phyloP scores from a whole-genome alignment of 2,888 invertebrate genomes.

The Caradrina clavipalpis region DNA sequence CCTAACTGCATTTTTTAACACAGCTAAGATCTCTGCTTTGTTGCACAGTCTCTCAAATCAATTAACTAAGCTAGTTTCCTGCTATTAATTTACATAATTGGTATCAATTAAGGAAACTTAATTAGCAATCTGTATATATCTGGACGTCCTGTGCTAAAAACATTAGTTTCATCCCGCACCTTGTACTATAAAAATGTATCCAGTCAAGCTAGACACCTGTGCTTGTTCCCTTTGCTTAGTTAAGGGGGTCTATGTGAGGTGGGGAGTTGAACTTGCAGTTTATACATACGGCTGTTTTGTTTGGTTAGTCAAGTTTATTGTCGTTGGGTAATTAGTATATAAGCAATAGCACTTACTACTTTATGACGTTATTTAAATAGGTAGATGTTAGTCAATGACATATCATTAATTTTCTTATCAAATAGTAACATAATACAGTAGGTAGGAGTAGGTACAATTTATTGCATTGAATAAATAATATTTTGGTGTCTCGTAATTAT shows the following conservation, averaged over 20 bases:
- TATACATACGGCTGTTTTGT: conserved; percentile 52
- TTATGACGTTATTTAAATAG: background rate
- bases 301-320: conserved; percentile 1
- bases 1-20: background rate
- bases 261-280: conserved; percentile 60
- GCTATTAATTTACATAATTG: conserved; percentile 43
- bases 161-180: conserved; percentile 50
- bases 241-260: conserved; percentile 68
- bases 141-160: conserved; percentile 54
- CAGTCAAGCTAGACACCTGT: conserved; percentile 67
- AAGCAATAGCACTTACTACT: background rate
- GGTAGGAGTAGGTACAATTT: too few species aligned
- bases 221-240: conserved; percentile 63
- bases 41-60: conserved; percentile 6
- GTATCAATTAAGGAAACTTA: conserved; percentile 46
- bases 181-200: conserved; percentile 66
- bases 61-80: conserved; percentile 34
- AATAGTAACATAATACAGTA: too few species aligned
- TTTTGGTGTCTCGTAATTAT: background rate
- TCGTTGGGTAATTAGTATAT: background rate
- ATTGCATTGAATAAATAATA: too few species aligned
- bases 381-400: too few species aligned
- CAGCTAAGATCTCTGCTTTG: background rate
- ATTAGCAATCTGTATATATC: conserved; percentile 49
- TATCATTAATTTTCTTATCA: too few species aligned